A percentile compares a stretch with the other conserved stretches of the same genome.
Conservation (phyloP, 2,113 vertebrate species). For the Mobula hypostoma region DNA sequence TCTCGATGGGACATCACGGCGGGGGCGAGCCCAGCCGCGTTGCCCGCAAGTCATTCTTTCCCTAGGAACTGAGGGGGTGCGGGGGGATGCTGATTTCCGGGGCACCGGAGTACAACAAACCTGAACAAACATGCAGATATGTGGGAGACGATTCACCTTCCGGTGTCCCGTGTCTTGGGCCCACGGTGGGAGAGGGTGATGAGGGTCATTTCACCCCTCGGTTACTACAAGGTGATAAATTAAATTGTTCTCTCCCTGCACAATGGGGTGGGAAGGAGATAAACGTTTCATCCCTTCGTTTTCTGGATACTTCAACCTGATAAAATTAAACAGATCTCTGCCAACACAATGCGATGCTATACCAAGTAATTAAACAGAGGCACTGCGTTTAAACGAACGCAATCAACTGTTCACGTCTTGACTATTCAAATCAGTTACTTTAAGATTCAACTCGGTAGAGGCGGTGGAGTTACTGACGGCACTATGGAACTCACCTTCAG, state of each 20-base stretch:
- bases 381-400: too few relatives aligned
- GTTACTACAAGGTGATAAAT: background rate
- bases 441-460: too few relatives aligned
- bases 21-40: background rate
- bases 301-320: background rate
- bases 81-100: background rate
- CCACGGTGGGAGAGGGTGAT: too few relatives aligned
- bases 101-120: background rate
- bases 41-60: background rate
- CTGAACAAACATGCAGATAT: background rate
- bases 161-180: background rate
- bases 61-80: too few relatives aligned
- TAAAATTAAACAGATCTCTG: background rate
- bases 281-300: background rate
- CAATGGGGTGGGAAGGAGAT: background rate
- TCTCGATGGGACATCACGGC: background rate
- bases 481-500: slow-evolving; percentile 65
- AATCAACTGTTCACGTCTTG: too few relatives aligned
- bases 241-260: background rate
- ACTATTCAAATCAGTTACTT: too few relatives aligned
- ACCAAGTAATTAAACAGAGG: background rate
- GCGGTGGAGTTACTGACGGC: too few relatives aligned
- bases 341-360: background rate
- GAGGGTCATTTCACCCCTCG: background rate
- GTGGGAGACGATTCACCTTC: background rate